Evolutionary conservation across 2,888 invertebrate species (phyloP), one percentile per base, ranked within the genome.

Genomic region (Netelia inedita): DNA sequence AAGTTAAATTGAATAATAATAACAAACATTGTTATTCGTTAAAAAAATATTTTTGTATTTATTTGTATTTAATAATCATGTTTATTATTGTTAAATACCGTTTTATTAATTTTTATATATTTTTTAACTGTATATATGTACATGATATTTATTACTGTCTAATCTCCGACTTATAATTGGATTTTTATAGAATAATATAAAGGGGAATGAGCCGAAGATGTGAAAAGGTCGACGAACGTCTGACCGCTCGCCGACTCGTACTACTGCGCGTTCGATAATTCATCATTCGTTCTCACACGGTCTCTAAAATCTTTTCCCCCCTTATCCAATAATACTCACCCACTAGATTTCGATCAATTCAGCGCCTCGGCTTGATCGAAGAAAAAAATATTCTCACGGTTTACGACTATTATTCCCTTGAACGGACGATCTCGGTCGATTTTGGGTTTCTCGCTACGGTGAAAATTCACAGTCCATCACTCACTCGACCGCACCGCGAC

Each of bases 401-500:
- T 63, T 35, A 23, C 19, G 23, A 72, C 23, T 35, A 46, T 83
- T 79, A 74, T 69, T 50, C 59, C 35, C 43, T 65, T 57, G 63
- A 74, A 57, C 10, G 63, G 55, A 69, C 53, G 69, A 46, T 63
- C 55, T 74, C 68, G 76, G 76, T 76, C 71, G 68, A 82, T 76
- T 50, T 43, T 71, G 35, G 28, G 65, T 72, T 61, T 68, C 53
- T 65, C 59, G 35, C 53, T 66, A 21, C 35, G 57, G 46, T 55
- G 23, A 78, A n/a, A 68, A 11, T 65, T 69, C 55, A 57, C 74
- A 63, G 74, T 79, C 66, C 79, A 80, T 83, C 75, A 66, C 79
- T 79, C 79, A 71, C 72, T 83, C 59, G 43, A 43, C 35, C 35
- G 23, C n/a, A 43, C 55, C n/a, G 79, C 21, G 63, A 19, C 61